Evolutionary conservation across 2,888 invertebrate species (phyloP).

Genomic region (Drosophila nigricruria): DNA sequence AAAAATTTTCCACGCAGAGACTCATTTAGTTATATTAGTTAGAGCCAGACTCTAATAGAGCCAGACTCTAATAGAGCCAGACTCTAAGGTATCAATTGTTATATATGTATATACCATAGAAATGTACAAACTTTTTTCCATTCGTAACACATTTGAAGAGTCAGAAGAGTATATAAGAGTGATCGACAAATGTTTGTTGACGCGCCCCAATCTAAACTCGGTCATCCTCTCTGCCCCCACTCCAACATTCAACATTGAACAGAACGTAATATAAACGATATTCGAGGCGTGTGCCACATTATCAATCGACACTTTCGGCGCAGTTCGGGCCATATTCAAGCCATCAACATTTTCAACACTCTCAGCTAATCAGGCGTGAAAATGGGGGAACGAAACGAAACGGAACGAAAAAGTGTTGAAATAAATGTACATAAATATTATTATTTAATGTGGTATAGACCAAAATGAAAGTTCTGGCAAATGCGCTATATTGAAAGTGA

Average conservation of each 20-base stretch:
- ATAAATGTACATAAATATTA: slow-evolving; percentile 55
- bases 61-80: too few species aligned
- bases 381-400: slow-evolving; percentile 41
- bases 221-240: neutral
- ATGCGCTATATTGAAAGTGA: slow-evolving; percentile 7
- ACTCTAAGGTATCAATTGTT: too few species aligned
- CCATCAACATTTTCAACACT: slow-evolving; percentile 71
- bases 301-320: slow-evolving; percentile 65
- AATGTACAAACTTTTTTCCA: too few species aligned
- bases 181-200: slow-evolving; percentile 15
- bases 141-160: too few species aligned
- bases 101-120: too few species aligned
- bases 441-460: slow-evolving; percentile 1
- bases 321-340: slow-evolving; percentile 31
- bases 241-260: neutral
- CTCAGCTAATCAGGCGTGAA: slow-evolving; percentile 70
- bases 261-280: slow-evolving; percentile 8
- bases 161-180: neutral
- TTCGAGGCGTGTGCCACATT: slow-evolving; percentile 57
- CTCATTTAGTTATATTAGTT: too few species aligned
- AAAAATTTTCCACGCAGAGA: too few species aligned
- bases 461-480: slow-evolving; percentile 4
- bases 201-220: slow-evolving; percentile 2
- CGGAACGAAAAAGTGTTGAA: slow-evolving; percentile 48
- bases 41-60: too few species aligned